Conservation (phyloP, 2,888 invertebrate genomes). For the Dicyrtomina minuta region DNA sequence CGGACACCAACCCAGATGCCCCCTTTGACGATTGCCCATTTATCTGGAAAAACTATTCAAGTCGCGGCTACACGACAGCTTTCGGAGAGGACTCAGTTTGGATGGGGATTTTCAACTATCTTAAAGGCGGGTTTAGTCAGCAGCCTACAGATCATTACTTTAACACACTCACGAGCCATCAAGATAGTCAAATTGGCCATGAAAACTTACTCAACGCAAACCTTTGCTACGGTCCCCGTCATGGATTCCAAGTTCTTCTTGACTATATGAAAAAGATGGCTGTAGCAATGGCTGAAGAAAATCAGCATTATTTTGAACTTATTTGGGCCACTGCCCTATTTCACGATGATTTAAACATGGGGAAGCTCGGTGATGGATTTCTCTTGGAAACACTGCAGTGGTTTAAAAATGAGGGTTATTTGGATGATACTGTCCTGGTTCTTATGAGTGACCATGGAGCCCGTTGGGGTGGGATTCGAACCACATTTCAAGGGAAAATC, state of each 20-base stretch:
- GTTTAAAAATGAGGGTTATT: constrained; percentile 57
- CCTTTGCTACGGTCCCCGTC: constrained; percentile 64
- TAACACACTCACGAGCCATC: constrained; percentile 68
- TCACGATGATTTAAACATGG: constrained; percentile 80
- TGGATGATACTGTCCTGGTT: too few relatives aligned
- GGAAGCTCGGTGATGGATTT: constrained; percentile 69
- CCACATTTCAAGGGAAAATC: constrained; percentile 73
- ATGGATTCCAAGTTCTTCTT: constrained; percentile 71
- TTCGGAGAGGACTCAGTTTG: constrained; percentile 80
- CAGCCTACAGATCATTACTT: constrained; percentile 84
- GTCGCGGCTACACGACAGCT: constrained; percentile 60
- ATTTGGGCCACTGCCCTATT: constrained; percentile 81
- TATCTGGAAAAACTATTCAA: constrained; percentile 29
- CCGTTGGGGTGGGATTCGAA: constrained; percentile 78
- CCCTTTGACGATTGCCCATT: constrained; percentile 32
- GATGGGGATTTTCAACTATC: constrained; percentile 79
- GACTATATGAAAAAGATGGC: constrained; percentile 70
- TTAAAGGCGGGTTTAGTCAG: constrained; percentile 69
- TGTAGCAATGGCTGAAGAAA: constrained; percentile 61
- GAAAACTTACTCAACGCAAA: constrained; percentile 66
- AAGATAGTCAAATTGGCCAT: constrained; percentile 67
- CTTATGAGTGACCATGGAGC: too few relatives aligned
- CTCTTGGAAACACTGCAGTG: constrained; percentile 64
- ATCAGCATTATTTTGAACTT: constrained; percentile 58
- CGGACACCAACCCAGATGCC: too few relatives aligned